phyloP scores from a whole-genome alignment of 2,888 invertebrate species.

The Parnassius smintheus region DNA sequence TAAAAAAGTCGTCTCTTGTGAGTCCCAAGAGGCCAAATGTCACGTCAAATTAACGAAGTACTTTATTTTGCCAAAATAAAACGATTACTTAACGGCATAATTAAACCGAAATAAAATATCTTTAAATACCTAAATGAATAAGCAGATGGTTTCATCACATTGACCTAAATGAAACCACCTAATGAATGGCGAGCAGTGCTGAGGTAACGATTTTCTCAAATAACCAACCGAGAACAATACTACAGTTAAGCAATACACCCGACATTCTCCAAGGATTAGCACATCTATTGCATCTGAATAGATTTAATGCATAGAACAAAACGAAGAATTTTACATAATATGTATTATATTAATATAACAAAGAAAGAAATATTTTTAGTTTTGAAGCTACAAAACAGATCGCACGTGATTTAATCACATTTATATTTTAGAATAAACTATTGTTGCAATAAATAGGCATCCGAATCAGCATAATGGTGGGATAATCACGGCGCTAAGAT shows the following conservation, averaged over 20 bases:
- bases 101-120: too few relatives aligned
- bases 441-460: not conserved
- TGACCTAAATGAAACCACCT: too few relatives aligned
- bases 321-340: not conserved
- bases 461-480: not conserved
- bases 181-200: slow-evolving; percentile 24
- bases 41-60: too few relatives aligned
- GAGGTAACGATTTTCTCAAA: slow-evolving; percentile 35
- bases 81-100: too few relatives aligned
- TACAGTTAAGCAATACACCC: slow-evolving; percentile 39
- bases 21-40: too few relatives aligned
- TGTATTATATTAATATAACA: not conserved
- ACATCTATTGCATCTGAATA: slow-evolving; percentile 16
- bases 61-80: too few relatives aligned
- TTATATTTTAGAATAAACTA: not conserved
- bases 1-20: too few relatives aligned
- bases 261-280: slow-evolving; percentile 33
- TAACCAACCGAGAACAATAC: slow-evolving; percentile 35
- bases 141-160: not conserved
- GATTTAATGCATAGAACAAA: not conserved
- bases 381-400: not conserved
- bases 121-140: not conserved
- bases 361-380: not conserved
- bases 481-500: not conserved
- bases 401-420: not conserved